Conservation (phyloP, 2,797 vertebrate species). For the Anableps anableps region DNA sequence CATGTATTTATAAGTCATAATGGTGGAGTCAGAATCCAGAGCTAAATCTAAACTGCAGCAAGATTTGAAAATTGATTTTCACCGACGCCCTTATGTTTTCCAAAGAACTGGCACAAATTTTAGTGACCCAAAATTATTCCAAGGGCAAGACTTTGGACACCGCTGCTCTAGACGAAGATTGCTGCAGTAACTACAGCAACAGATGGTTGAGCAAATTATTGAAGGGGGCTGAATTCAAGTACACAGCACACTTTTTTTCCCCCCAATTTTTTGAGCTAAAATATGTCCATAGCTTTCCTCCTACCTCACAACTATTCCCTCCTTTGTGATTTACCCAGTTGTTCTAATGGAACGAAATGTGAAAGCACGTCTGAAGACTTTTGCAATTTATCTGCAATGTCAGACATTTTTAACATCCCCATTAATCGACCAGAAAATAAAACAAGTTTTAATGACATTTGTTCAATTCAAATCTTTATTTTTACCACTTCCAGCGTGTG, state of each 20-base stretch:
- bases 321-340: neutral
- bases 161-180: too few species aligned
- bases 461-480: slow-evolving; percentile 2
- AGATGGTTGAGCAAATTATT: neutral
- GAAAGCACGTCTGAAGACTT: neutral
- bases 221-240: neutral
- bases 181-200: neutral
- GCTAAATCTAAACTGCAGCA: too few species aligned
- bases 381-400: too few species aligned
- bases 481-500: neutral
- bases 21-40: too few species aligned
- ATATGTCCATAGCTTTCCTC: neutral
- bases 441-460: neutral
- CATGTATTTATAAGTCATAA: too few species aligned
- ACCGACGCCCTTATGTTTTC: too few species aligned
- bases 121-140: too few species aligned
- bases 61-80: too few species aligned
- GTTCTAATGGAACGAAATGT: neutral
- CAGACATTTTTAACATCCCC: neutral
- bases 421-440: neutral
- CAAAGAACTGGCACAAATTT: too few species aligned
- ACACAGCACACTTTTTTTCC: neutral
- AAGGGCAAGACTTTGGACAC: too few species aligned
- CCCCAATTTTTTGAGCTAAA: neutral
- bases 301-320: neutral